Evolutionary conservation across 1,140 invertebrate genomes (phyloP).

Genomic region (Goniozus legneri): DNA sequence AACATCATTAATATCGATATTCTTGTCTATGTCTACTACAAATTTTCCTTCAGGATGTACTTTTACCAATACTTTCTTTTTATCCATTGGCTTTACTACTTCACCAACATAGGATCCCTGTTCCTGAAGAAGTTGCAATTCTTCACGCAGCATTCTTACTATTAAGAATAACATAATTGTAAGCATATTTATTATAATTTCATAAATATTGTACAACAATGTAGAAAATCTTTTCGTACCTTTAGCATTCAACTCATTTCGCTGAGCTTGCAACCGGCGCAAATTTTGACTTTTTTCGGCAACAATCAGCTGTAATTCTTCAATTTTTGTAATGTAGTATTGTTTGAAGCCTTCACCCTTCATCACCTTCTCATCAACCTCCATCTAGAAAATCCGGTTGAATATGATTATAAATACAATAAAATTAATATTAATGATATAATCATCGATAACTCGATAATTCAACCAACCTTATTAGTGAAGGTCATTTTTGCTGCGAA

Average conservation of each 20-base stretch:
- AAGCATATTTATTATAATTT: background rate
- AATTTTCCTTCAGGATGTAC: conserved; percentile 99
- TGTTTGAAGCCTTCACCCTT: conserved; percentile 87
- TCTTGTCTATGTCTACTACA: conserved; percentile 99
- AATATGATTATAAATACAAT: conserved; percentile 2
- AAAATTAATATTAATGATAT: background rate
- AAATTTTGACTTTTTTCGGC: conserved; percentile 98
- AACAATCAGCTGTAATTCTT: conserved; percentile 92
- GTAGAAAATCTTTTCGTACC: conserved; percentile 56
- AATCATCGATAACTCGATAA: background rate
- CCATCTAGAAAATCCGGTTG: conserved; percentile 68
- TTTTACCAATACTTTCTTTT: conserved; percentile 99
- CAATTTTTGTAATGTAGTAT: conserved; percentile 96
- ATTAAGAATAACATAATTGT: conserved; percentile 16
- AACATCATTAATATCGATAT: conserved; percentile 98
- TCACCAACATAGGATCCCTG: conserved; percentile 99
- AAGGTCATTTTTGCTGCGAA: conserved; percentile 51
- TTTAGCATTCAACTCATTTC: conserved; percentile 99
- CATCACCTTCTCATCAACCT: conserved; percentile 67
- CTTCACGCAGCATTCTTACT: conserved; percentile 97
- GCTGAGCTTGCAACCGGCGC: conserved; percentile 93
- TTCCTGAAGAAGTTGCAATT: conserved; percentile 95
- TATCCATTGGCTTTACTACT: conserved; percentile 99
- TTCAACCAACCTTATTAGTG: conserved; percentile 39
- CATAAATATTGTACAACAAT: conserved; percentile 1